Evolutionary conservation across 2,888 invertebrate species (phyloP), one percentile per base, ranked within the genome.

Genomic region (Caenorhabditis afra): DNA sequence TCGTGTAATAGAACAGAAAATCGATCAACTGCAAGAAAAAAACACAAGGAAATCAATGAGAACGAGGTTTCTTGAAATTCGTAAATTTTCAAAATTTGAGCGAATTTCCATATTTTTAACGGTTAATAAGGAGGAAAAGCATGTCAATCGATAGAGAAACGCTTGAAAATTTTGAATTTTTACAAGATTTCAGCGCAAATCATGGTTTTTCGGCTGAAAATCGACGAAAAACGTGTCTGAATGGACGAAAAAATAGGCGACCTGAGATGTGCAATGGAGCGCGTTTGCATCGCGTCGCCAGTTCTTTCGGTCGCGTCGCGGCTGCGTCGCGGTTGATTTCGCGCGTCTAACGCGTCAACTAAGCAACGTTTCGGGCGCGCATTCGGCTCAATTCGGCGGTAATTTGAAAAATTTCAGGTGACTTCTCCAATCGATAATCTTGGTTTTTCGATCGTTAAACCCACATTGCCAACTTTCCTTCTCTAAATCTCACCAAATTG

Each of bases 261-360:
- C 29, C 29, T 29, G 29, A 57, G 57, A 12, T 53, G 62, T 64
- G 47, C 64, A 14, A 16, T 44, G 10, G 49, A 71, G 71, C 71
- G 64, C 71, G 23, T 11, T 71, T 71, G 64, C 71, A 57, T 12
- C 1, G 12, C n/a, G 10, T 20, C 29, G n/a, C 22, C 18, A 53
- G 11, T 49, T 20, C 20, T 39, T 11, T 71, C 20, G 45, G 14
- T 5, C 2, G 70, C 70, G 70, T 5, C 2, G 70, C 70, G 62
- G 70, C 22, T 16, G 71, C 71, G 64, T 23, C 47, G 57, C 71
- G 57, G 68, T 62, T 50, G 59, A 39, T 23, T n/a, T n/a, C 47
- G 29, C 62, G 57, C 71, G 41, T 41, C 58, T 49, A 58, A 68
- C 47, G 77, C 77, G 77, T 78, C 77, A 78, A 78, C 65, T 78